Evolutionary conservation across 2,113 vertebrate genomes (phyloP).

Genomic region (Camelus bactrianus): DNA sequence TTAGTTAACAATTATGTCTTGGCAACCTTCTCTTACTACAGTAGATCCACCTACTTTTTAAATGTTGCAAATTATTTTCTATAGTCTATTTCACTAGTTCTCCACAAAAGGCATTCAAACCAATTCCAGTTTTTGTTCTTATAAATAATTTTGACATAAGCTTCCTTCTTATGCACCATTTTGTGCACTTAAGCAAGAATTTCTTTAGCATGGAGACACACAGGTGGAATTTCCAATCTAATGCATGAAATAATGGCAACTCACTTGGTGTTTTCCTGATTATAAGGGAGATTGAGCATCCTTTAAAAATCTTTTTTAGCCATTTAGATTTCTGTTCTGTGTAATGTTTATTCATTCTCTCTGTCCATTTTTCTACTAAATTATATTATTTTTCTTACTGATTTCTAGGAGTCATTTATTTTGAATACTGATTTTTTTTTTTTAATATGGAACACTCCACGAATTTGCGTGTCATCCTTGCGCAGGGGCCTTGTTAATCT

Average conservation of each 20-base stretch:
- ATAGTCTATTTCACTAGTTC: neutral
- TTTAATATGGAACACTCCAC: too few relatives aligned
- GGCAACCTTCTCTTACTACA: neutral
- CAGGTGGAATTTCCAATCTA: neutral
- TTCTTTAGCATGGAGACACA: neutral
- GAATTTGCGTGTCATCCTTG: too few relatives aligned
- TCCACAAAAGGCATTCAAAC: neutral
- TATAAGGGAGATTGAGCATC: neutral
- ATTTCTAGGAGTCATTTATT: neutral
- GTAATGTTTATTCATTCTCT: neutral
- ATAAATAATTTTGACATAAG: conserved; percentile 4
- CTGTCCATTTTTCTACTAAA: neutral
- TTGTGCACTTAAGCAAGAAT: neutral
- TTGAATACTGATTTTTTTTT: neutral
- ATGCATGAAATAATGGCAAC: neutral
- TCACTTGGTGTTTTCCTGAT: neutral
- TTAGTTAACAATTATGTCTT: neutral
- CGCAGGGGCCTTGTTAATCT: too few relatives aligned
- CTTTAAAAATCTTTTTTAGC: neutral
- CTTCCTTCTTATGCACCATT: neutral
- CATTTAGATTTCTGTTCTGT: neutral
- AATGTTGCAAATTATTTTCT: neutral
- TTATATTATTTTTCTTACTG: neutral
- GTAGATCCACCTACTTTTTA: neutral
- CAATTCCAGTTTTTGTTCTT: neutral